A percentile compares a stretch with the other conserved stretches of the same genome.
These are phyloP conservation scores for Pseudonaja textilis DNA, from an alignment of 2,113 vertebrate genomes.

Conservation along the genomic window DNA sequence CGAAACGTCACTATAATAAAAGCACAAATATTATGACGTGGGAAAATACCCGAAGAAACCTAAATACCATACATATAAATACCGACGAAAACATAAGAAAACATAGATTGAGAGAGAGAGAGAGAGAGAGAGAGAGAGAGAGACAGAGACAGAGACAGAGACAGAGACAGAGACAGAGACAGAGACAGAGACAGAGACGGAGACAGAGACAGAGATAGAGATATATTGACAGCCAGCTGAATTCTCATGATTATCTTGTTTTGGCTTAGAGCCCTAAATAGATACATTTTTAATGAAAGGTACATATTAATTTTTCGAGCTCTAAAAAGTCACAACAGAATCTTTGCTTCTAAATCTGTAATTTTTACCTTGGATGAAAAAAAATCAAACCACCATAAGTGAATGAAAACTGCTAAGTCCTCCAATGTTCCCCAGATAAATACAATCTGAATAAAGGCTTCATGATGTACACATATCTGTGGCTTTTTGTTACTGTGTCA, in stretches of 20 bases:
- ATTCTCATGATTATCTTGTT: background rate
- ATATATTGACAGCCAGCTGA: background rate
- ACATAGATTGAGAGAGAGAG: too few relatives aligned
- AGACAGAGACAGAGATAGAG: too few relatives aligned
- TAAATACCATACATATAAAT: too few relatives aligned
- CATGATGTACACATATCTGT: background rate
- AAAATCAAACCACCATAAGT: background rate
- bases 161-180: too few relatives aligned
- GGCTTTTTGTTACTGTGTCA: background rate
- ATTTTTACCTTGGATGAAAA: background rate
- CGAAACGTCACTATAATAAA: too few relatives aligned
- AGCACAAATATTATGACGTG: too few relatives aligned
- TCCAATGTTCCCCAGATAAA: background rate
- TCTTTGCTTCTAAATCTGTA: background rate
- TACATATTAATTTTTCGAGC: background rate
- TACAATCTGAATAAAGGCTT: background rate
- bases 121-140: too few relatives aligned
- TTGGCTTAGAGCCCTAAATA: background rate
- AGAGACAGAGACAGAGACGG: too few relatives aligned
- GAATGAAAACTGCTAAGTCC: background rate
- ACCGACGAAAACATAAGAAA: too few relatives aligned
- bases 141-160: too few relatives aligned
- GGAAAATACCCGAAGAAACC: too few relatives aligned
- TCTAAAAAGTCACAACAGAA: fast-evolving
- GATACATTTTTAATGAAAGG: background rate